These are phyloP conservation scores for Euwallacea fornicatus DNA, from an alignment of 1,140 invertebrate species.

Conservation along the genomic window DNA sequence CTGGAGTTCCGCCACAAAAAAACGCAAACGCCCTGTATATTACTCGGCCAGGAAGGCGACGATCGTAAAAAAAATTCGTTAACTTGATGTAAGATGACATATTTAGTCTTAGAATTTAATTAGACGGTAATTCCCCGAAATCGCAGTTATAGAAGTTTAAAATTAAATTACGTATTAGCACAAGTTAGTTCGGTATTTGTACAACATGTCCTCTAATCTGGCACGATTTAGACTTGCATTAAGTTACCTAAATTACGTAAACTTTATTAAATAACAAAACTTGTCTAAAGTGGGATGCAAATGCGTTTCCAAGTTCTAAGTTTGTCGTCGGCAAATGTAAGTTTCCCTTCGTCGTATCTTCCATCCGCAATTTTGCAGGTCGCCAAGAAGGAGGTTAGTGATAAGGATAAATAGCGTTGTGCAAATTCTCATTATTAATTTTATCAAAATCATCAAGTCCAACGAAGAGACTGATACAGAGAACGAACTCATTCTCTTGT, in stretches of 20 bases:
- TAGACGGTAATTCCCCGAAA: neutral
- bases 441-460: too few relatives aligned
- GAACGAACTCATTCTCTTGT: too few relatives aligned
- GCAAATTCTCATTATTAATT: too few relatives aligned
- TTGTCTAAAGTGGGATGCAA: neutral
- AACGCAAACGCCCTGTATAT: too few relatives aligned
- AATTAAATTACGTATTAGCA: neutral
- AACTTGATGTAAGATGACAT: neutral
- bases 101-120: neutral
- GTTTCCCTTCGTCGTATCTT: neutral
- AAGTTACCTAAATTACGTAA: conserved; percentile 6
- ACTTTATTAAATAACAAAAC: conserved; percentile 3
- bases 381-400: too few relatives aligned
- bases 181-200: conserved; percentile 1
- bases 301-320: neutral
- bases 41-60: too few relatives aligned
- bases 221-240: neutral
- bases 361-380: too few relatives aligned
- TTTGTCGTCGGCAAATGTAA: neutral
- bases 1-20: too few relatives aligned
- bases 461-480: too few relatives aligned
- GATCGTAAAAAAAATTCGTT: too few relatives aligned
- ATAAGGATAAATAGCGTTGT: too few relatives aligned
- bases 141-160: neutral
- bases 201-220: neutral